These are phyloP conservation scores for Stomatorhinus ivindoensis DNA, from an alignment of 2,113 vertebrate genomes.

Conservation along the genomic window DNA sequence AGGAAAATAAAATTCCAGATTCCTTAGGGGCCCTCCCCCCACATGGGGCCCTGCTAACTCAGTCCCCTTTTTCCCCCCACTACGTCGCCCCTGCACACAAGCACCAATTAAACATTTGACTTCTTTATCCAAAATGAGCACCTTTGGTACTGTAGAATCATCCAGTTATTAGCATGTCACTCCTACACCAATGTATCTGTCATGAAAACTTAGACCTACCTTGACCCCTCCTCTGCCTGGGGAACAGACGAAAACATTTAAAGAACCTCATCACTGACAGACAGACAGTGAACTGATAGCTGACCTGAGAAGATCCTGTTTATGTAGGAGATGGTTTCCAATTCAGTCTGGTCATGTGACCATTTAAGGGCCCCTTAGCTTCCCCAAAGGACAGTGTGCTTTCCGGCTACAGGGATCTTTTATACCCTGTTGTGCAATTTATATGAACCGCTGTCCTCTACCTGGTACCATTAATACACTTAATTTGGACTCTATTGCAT, in stretches of 20 bases:
- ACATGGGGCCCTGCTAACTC: too few species aligned
- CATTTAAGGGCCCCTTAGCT: neutral
- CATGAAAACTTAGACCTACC: neutral
- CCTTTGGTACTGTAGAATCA: neutral
- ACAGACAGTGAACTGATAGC: neutral
- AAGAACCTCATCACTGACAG: slow-evolving; percentile 1
- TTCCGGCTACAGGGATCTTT: too few species aligned
- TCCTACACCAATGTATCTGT: neutral
- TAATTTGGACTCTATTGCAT: neutral
- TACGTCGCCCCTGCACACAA: too few species aligned
- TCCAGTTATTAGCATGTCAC: neutral
- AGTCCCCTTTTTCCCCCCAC: too few species aligned
- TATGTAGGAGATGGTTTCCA: neutral
- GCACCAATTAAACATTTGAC: neutral
- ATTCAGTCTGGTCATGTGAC: neutral
- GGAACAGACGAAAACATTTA: neutral
- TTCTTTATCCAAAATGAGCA: neutral
- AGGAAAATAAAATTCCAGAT: too few species aligned
- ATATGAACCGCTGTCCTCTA: neutral
- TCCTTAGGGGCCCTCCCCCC: too few species aligned
- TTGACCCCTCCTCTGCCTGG: neutral
- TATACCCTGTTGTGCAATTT: neutral
- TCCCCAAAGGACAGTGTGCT: neutral
- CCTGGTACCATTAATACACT: neutral
- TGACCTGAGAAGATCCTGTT: too few species aligned